phyloP scores from a whole-genome alignment of 2,888 invertebrate species.

The Plebejus argus region DNA sequence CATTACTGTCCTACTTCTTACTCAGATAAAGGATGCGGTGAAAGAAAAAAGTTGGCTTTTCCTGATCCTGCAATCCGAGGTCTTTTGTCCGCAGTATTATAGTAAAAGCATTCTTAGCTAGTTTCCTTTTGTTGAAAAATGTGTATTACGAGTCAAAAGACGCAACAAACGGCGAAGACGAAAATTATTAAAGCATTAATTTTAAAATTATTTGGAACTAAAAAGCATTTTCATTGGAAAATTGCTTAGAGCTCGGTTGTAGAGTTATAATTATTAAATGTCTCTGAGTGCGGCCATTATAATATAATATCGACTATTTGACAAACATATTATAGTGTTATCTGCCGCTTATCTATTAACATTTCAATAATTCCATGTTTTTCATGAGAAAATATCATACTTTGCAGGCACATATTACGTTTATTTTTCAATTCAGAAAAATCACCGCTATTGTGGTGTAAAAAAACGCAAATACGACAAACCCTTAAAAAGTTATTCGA shows the following conservation, averaged over 20 bases:
- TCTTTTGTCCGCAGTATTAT: conserved; percentile 4
- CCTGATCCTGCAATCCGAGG: background rate
- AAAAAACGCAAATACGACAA: background rate
- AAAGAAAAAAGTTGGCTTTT: conserved; percentile 21
- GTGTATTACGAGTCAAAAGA: background rate
- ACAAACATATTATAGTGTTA: no score
- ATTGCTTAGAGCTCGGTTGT: no score
- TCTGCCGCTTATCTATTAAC: no score
- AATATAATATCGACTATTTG: no score
- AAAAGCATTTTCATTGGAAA: no score
- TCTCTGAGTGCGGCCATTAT: no score
- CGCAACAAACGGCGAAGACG: background rate
- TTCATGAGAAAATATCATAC: background rate
- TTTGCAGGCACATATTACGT: background rate
- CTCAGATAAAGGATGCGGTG: conserved; percentile 21
- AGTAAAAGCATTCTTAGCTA: conserved; percentile 10
- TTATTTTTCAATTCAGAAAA: background rate
- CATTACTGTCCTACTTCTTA: conserved; percentile 24
- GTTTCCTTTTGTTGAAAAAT: background rate
- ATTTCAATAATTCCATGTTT: background rate
- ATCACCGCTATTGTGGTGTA: background rate
- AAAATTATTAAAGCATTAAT: no score
- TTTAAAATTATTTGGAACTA: background rate
- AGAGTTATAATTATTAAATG: no score
- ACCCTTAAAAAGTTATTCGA: conserved; percentile 3